Evolutionary conservation across 2,113 vertebrate species (phyloP).

Genomic region (Apteryx mantelli): DNA sequence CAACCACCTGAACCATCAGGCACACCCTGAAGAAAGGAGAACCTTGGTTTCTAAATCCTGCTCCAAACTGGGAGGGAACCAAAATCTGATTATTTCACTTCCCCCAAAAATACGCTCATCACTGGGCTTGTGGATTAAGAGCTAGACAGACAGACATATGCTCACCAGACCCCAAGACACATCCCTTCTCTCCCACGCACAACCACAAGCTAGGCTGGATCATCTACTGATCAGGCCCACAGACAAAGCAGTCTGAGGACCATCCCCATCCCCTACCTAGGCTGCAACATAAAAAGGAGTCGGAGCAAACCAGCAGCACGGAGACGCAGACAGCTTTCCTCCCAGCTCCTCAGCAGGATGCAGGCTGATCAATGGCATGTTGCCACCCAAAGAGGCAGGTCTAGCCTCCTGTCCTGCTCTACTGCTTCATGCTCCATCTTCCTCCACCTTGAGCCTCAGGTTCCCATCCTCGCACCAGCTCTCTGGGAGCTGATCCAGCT

Average conservation of each 20-base stretch:
- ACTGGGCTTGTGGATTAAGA: background rate
- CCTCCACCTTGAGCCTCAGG: no score
- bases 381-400: background rate
- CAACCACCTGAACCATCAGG: background rate
- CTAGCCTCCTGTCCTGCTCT: background rate
- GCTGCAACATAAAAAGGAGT: background rate
- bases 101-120: background rate
- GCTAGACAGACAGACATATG: background rate
- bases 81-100: background rate
- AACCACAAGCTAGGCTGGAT: background rate
- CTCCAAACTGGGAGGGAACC: background rate
- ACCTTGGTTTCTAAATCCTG: background rate
- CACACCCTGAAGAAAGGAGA: background rate
- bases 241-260: background rate
- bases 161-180: background rate
- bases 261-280: background rate
- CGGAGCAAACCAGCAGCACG: background rate
- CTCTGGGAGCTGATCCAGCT: background rate
- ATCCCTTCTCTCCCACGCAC: background rate
- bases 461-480: background rate
- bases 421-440: background rate
- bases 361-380: background rate
- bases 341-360: background rate
- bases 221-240: background rate
- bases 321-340: background rate